Percentiles rank a stretch among this genome's conserved stretches.
Evolutionary conservation across 53 echinoderm and acorn worm species (phyloP).

Genomic region (Paracentrotus lividus): DNA sequence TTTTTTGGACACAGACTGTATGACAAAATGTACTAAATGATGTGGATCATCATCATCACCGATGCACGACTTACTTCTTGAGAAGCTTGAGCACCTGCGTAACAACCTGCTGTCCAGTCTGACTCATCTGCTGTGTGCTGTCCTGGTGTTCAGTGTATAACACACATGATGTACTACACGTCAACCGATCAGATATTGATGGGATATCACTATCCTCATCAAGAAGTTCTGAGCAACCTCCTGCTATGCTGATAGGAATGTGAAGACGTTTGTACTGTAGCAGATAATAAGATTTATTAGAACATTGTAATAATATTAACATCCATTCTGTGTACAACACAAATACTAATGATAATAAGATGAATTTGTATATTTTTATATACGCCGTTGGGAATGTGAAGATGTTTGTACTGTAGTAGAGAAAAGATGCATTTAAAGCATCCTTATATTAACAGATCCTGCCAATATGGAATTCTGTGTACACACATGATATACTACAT

Average conservation of each 20-base stretch:
- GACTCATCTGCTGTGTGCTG: slow-evolving; percentile 77
- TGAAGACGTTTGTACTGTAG: slow-evolving; percentile 79
- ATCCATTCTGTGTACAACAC: too few species aligned
- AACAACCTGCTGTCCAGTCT: slow-evolving; percentile 79
- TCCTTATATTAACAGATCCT: too few species aligned
- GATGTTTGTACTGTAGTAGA: too few species aligned
- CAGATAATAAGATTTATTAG: not conserved
- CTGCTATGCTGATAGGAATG: slow-evolving; percentile 71
- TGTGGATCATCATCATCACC: too few species aligned
- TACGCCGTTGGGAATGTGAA: too few species aligned
- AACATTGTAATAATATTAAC: not conserved
- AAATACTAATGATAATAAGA: too few species aligned
- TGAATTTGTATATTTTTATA: too few species aligned
- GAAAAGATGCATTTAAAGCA: too few species aligned
- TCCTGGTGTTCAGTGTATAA: slow-evolving; percentile 89
- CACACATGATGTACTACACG: slow-evolving; percentile 76
- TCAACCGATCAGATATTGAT: slow-evolving; percentile 33
- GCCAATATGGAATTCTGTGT: not conserved
- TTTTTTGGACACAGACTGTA: too few species aligned
- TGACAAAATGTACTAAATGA: too few species aligned
- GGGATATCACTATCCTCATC: slow-evolving; percentile 68
- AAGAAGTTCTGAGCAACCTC: slow-evolving; percentile 69
- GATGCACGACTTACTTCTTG: slow-evolving; percentile 45
- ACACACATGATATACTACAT: not conserved
- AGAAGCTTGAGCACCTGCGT: slow-evolving; percentile 70